Percentiles rank a stretch among this genome's conserved stretches.
phyloP scores from a whole-genome alignment of 1,140 invertebrate species.

The Reticulitermes speratus region DNA sequence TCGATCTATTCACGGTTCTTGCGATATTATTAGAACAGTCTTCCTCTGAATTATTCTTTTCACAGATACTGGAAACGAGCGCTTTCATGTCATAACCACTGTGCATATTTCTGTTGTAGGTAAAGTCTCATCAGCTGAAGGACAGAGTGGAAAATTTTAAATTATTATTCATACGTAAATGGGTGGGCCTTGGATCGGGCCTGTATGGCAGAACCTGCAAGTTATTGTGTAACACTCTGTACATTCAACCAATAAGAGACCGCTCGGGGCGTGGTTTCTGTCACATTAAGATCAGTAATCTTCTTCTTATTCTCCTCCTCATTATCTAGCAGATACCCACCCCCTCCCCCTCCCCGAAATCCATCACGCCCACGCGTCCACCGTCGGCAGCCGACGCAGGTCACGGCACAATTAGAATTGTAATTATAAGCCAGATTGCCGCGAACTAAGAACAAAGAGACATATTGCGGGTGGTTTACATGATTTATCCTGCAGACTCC shows the following conservation, averaged over 20 bases:
- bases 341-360: not conserved
- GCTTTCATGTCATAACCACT: too few species aligned
- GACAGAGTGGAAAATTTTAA: not conserved
- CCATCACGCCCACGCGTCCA: not conserved
- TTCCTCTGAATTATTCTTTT: too few species aligned
- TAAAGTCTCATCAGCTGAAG: not conserved
- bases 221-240: not conserved
- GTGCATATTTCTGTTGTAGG: too few species aligned
- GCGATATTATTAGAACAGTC: too few species aligned
- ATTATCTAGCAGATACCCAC: not conserved
- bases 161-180: not conserved
- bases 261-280: not conserved
- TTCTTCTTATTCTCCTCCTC: not conserved
- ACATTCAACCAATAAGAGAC: not conserved
- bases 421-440: not conserved
- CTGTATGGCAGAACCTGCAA: not conserved
- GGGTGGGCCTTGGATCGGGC: not conserved
- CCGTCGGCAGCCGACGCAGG: not conserved
- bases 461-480: not conserved
- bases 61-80: too few species aligned
- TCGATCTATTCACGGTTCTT: too few species aligned
- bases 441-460: not conserved
- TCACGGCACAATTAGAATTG: not conserved
- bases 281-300: conserved; percentile 19
- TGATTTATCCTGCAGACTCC: not conserved